phyloP scores from a whole-genome alignment of 37 sponge, comb jelly and placozoan species.

The Axinella damicornis region DNA sequence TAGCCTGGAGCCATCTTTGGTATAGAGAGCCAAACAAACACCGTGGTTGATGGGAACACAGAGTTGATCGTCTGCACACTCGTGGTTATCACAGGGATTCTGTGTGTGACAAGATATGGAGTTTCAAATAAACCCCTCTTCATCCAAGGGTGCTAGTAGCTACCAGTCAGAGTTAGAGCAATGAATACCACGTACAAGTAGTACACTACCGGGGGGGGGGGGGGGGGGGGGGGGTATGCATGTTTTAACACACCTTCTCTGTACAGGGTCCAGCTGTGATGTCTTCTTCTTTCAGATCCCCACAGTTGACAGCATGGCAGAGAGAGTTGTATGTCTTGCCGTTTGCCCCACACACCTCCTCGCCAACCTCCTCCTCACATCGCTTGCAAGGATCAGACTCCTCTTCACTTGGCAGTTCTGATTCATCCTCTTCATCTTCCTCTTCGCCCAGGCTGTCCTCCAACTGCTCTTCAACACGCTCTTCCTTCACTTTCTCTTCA shows the following conservation, averaged over 20 bases:
- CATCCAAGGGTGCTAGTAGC: too few relatives aligned
- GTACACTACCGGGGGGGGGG: too few relatives aligned
- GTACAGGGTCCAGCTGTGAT: conserved; percentile 40
- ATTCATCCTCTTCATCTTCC: too few relatives aligned
- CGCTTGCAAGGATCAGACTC: conserved; percentile 1
- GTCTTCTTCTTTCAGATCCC: conserved; percentile 21
- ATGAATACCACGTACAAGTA: too few relatives aligned
- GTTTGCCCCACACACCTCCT: conserved; percentile 68
- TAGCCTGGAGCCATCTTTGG: conserved; percentile 2
- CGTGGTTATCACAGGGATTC: conserved; percentile 32
- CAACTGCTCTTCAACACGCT: neutral
- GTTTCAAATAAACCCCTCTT: too few relatives aligned
- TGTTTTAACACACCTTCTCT: too few relatives aligned
- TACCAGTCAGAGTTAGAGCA: too few relatives aligned
- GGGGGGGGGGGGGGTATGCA: too few relatives aligned
- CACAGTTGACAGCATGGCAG: conserved; percentile 76
- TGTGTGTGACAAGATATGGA: neutral
- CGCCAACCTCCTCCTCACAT: conserved; percentile 44
- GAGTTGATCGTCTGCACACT: conserved; percentile 11
- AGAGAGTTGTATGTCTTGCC: conserved; percentile 59
- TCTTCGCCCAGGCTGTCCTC: neutral
- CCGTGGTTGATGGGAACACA: conserved; percentile 35
- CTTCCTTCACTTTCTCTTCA: too few relatives aligned
- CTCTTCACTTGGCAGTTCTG: too few relatives aligned
- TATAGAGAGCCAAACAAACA: conserved; percentile 30